A percentile compares a stretch with the other conserved stretches of the same genome.
Conservation (phyloP, 2,888 invertebrate genomes). For the Drosophila percnosoma region DNA sequence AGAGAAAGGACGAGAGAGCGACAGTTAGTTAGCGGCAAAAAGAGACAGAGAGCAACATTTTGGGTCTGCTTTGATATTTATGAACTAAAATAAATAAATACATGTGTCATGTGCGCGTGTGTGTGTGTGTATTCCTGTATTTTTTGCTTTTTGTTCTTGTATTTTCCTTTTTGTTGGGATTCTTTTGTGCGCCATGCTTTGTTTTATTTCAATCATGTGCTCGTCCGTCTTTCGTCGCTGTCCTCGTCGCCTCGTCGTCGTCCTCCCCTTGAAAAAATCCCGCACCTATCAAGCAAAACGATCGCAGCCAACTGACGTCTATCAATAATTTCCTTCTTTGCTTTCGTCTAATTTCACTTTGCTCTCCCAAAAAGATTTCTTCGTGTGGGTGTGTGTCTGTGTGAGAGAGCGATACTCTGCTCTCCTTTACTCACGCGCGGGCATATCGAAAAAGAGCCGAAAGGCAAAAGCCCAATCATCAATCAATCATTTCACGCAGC, state of each 20-base stretch:
- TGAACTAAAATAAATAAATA: conserved; percentile 55
- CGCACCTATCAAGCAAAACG: not conserved
- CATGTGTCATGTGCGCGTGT: conserved; percentile 1
- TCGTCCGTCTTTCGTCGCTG: conserved; percentile 50
- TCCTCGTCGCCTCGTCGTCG: conserved; percentile 3
- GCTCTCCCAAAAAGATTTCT: conserved; percentile 5
- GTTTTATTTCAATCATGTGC: conserved; percentile 78
- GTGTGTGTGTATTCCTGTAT: conserved; percentile 12
- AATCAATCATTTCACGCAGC: conserved; percentile 58
- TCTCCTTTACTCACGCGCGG: conserved; percentile 38
- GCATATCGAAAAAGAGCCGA: conserved; percentile 49
- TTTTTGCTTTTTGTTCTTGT: conserved; percentile 28
- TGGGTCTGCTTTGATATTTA: conserved; percentile 54
- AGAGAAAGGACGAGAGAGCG: not conserved
- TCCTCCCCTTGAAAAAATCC: conserved; percentile 16
- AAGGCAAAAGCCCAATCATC: conserved; percentile 70
- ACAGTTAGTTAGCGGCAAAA: not conserved
- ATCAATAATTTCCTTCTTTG: conserved; percentile 64
- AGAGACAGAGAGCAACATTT: conserved; percentile 9
- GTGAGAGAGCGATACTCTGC: not conserved
- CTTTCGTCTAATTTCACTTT: conserved; percentile 24
- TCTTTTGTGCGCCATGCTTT: conserved; percentile 48
- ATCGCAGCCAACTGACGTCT: conserved; percentile 73
- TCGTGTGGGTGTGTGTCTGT: conserved; percentile 2
- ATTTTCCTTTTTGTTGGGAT: conserved; percentile 54